Conservation (phyloP, 2,113 vertebrate species). For the Sapajus apella region DNA sequence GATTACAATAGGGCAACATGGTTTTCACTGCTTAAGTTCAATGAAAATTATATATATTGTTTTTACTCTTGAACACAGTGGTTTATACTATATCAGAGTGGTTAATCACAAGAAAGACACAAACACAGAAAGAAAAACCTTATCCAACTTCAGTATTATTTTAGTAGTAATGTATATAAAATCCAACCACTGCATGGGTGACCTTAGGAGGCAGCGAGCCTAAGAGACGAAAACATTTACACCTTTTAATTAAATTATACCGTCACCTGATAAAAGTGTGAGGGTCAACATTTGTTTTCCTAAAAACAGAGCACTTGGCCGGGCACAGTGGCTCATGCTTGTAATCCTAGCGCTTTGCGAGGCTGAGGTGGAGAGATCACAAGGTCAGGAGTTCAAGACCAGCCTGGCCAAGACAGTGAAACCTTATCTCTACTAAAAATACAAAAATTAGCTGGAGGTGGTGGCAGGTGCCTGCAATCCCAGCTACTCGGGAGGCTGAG, state of each 20-base stretch:
- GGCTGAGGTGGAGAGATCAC: too few species aligned
- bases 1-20: neutral
- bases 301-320: slow-evolving; percentile 6
- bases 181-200: neutral
- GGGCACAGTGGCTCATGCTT: too few species aligned
- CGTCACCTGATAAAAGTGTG: slow-evolving; percentile 30
- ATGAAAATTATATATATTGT: neutral
- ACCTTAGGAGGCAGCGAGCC: neutral
- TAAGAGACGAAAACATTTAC: slow-evolving; percentile 25
- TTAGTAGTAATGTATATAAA: slow-evolving; percentile 25
- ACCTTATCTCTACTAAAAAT: too few species aligned
- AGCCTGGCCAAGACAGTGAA: too few species aligned
- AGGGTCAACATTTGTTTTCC: slow-evolving; percentile 40
- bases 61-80: slow-evolving; percentile 31
- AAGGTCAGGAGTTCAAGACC: too few species aligned
- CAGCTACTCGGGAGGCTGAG: too few species aligned
- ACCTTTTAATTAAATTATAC: slow-evolving; percentile 24
- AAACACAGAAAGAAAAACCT: neutral
- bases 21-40: slow-evolving; percentile 35
- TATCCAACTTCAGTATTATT: neutral
- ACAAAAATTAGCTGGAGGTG: too few species aligned
- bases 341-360: too few species aligned
- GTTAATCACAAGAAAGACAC: neutral
- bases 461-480: too few species aligned
- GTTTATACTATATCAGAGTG: neutral